A percentile compares a stretch with the other conserved stretches of the same genome.
Conservation (phyloP, 2,888 invertebrate species). For the Stratiomys singularior region DNA sequence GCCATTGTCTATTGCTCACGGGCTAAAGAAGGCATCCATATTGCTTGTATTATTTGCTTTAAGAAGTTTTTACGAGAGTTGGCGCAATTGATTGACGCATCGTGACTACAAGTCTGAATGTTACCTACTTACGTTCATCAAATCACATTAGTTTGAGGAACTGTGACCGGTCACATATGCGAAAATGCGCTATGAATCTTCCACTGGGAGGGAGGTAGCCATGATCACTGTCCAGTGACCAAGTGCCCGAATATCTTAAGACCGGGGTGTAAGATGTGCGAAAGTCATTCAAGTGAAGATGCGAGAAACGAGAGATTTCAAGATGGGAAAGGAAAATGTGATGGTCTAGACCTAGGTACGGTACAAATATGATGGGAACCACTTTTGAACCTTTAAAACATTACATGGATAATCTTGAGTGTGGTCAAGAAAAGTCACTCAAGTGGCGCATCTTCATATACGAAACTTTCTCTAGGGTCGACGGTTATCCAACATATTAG, state of each 20-base stretch:
- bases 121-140: slow-evolving; percentile 43
- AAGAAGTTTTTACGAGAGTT: slow-evolving; percentile 26
- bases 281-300: slow-evolving; percentile 22
- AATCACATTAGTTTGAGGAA: slow-evolving; percentile 40
- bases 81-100: slow-evolving; percentile 48
- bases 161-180: slow-evolving; percentile 39
- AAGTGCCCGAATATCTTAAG: slow-evolving; percentile 39
- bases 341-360: not conserved
- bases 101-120: slow-evolving; percentile 49
- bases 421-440: slow-evolving; percentile 42
- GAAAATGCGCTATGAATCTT: slow-evolving; percentile 18
- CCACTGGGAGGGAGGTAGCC: not conserved
- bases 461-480: slow-evolving; percentile 39
- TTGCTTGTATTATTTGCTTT: slow-evolving; percentile 21
- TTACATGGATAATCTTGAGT: slow-evolving; percentile 38
- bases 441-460: slow-evolving; percentile 34
- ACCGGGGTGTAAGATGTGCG: slow-evolving; percentile 22
- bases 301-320: not conserved
- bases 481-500: slow-evolving; percentile 6
- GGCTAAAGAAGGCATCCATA: slow-evolving; percentile 21
- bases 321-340: slow-evolving; percentile 15
- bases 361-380: slow-evolving; percentile 33
- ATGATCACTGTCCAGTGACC: slow-evolving; percentile 7
- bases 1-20: slow-evolving; percentile 44
- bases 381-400: slow-evolving; percentile 39